These are phyloP conservation scores for Stenurella melanura DNA, from an alignment of 2,888 invertebrate species.

Conservation along the genomic window DNA sequence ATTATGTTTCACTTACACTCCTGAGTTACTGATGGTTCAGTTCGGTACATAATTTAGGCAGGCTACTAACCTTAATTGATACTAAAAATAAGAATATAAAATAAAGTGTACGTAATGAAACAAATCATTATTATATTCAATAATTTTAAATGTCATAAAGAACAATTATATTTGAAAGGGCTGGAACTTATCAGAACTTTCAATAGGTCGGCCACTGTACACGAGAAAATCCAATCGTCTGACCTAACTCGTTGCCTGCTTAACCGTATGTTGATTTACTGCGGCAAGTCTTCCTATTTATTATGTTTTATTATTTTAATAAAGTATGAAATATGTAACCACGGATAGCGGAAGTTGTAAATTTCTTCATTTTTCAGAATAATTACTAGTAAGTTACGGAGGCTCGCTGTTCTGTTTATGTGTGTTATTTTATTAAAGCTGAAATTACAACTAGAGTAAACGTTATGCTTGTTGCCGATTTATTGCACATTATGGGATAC, in stretches of 20 bases:
- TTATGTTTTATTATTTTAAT: conserved; percentile 42
- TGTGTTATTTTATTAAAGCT: conserved; percentile 15
- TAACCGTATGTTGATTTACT: conserved; percentile 40
- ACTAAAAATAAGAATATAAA: no score
- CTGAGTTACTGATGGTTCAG: no score
- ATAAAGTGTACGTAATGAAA: no score
- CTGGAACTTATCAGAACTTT: background rate
- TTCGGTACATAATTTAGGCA: no score
- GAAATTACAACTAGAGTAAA: background rate
- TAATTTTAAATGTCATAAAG: no score
- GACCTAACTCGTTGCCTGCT: conserved; percentile 32
- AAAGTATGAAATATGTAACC: conserved; percentile 44
- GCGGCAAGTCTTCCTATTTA: conserved; percentile 38
- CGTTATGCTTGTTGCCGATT: no score
- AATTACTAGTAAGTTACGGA: conserved; percentile 12
- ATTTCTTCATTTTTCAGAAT: conserved; percentile 22
- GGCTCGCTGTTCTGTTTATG: conserved; percentile 19
- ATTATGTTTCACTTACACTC: no score
- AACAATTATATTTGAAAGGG: background rate
- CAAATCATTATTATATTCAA: no score
- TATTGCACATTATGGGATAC: no score
- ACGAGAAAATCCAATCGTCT: conserved; percentile 7
- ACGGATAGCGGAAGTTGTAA: conserved; percentile 45
- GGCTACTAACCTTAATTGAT: no score
- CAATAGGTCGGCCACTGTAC: conserved; percentile 12